Percentiles rank a stretch among this genome's conserved stretches.
These are phyloP conservation scores for Nezara viridula DNA, from an alignment of 2,888 invertebrate genomes.

Conservation along the genomic window DNA sequence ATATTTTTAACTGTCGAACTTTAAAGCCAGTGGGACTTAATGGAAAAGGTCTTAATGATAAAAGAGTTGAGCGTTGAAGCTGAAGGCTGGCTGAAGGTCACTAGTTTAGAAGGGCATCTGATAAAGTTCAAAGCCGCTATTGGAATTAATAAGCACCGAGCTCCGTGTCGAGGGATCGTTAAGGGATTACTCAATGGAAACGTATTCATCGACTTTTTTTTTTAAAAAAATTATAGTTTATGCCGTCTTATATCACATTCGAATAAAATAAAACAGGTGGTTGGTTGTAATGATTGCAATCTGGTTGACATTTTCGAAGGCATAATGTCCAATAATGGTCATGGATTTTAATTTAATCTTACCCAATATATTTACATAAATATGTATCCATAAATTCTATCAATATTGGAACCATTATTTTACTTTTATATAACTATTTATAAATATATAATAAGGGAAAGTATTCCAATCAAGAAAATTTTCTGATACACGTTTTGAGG, in stretches of 20 bases:
- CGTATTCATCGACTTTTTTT: not conserved
- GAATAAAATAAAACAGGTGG: not conserved
- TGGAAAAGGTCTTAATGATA: not conserved
- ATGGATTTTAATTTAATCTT: no score
- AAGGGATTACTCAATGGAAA: not conserved
- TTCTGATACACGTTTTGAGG: no score
- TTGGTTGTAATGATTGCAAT: not conserved
- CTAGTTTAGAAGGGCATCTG: slow-evolving; percentile 16
- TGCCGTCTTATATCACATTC: not conserved
- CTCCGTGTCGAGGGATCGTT: not conserved
- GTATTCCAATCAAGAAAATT: no score
- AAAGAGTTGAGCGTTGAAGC: slow-evolving; percentile 11
- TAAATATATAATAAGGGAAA: no score
- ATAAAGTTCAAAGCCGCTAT: slow-evolving; percentile 24
- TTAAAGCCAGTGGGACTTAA: not conserved
- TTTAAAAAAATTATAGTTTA: not conserved
- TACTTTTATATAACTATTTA: no score
- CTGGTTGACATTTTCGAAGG: no score
- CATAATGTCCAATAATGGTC: no score
- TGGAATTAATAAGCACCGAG: slow-evolving; percentile 20
- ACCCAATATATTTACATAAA: no score
- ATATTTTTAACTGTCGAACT: not conserved
- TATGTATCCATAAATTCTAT: no score
- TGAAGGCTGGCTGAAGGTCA: slow-evolving; percentile 13
- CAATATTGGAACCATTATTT: no score